Evolutionary conservation across 2,113 vertebrate species (phyloP).

Genomic region (Oreochromis spilurus): DNA sequence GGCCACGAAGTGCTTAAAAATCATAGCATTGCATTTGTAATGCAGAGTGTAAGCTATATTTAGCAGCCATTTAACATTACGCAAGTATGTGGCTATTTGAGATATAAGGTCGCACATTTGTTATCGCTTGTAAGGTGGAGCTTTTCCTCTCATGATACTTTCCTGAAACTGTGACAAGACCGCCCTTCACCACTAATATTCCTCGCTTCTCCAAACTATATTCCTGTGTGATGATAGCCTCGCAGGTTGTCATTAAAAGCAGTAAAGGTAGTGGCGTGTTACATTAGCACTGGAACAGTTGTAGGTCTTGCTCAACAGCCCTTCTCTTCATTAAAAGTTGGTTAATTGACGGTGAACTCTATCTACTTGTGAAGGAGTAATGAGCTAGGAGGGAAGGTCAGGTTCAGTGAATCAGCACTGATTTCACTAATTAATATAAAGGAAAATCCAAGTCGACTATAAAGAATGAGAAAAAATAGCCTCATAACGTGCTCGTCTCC

Average conservation of each 20-base stretch:
- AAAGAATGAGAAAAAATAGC: not conserved
- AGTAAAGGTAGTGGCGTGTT: slow-evolving; percentile 62
- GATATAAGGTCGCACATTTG: not conserved
- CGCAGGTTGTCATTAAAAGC: slow-evolving; percentile 49
- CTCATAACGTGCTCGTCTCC: not conserved
- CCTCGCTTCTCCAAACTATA: slow-evolving; percentile 17
- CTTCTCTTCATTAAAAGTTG: slow-evolving; percentile 70
- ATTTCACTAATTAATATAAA: slow-evolving; percentile 54
- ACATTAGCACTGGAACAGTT: slow-evolving; percentile 54
- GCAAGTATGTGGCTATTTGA: not conserved
- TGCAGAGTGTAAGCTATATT: not conserved
- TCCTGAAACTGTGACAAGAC: not conserved
- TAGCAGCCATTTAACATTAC: not conserved
- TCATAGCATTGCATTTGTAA: slow-evolving; percentile 11
- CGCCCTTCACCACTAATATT: not conserved
- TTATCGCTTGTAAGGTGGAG: not conserved
- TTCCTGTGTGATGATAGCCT: slow-evolving; percentile 20
- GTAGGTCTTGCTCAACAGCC: slow-evolving; percentile 72
- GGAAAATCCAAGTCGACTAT: not conserved
- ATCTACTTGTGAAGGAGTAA: slow-evolving; percentile 63
- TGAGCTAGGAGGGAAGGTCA: slow-evolving; percentile 65
- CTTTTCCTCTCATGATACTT: not conserved
- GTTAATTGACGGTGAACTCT: slow-evolving; percentile 65
- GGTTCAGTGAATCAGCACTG: slow-evolving; percentile 46
- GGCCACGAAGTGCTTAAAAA: slow-evolving; percentile 3